Base-by-base conservation (phyloP, 2,888 invertebrate genomes). In the Lathronympha strigana region DNA sequence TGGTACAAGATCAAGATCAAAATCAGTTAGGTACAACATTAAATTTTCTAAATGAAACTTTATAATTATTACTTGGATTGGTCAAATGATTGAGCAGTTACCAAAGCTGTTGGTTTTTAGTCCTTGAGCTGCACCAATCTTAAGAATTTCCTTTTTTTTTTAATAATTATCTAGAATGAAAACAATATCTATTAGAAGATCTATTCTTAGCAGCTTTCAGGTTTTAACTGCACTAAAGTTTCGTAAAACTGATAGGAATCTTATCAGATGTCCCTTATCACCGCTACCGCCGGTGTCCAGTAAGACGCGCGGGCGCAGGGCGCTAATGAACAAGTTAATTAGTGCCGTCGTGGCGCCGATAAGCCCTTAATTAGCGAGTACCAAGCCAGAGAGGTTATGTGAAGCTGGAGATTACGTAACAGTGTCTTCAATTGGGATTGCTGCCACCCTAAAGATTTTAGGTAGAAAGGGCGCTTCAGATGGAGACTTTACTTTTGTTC, bases 241-340 rank as follows among this genome's bases (percentile, higher is more conserved):
- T 45, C 43, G 55, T 43, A 43, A 38, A 38, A 25, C 17, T 28
- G 25, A 55, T 19, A 55, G n/a, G 8, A 6, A 45, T 53, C 47
- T 49, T 55, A 55, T 55, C 54, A 28, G 50, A 63, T 55, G 49
- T 15, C 13, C 50, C 28, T 49, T 63, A 62, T 53, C 57, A 31
- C 28, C 4, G 23, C 38, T 63, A 62, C 45, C 57, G 23, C 28
- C 4, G 23, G 4, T 2, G 23, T 13, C 6, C 31, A 64, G 45
- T 50, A 19, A 47, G 61, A 49, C 40, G 53, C 49, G 61, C 54
- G 40, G 63, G 55, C 45, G 64, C 60, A 53, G 67, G 73, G 75
- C 72, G 75, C 78, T 84, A 84, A 84, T 81, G 84, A 84, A 84
- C 80, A 76, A 73, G 78, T 83, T 84, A 84, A 84, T 84, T 83